A percentile compares a stretch with the other conserved stretches of the same genome.
phyloP scores from a whole-genome alignment of 37 sponge, comb jelly and placozoan species.

The Amphimedon queenslandica region DNA sequence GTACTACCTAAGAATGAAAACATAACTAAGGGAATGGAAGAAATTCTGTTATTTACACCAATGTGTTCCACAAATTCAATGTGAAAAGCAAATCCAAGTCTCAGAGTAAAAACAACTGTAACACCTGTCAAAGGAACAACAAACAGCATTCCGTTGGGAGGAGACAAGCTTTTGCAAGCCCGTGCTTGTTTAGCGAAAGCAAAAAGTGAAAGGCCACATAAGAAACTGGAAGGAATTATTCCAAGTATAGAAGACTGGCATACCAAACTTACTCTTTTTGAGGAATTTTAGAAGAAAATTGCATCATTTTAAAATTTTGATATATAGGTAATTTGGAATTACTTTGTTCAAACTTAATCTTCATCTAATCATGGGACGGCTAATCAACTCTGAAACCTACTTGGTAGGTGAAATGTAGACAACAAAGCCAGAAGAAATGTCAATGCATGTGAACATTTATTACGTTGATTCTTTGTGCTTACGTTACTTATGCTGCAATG shows the following conservation, averaged over 20 bases:
- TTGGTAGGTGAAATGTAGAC: background rate
- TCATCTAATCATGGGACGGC: slow-evolving; percentile 3
- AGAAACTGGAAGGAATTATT: slow-evolving; percentile 15
- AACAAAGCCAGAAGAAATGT: background rate
- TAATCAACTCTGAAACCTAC: slow-evolving; percentile 4
- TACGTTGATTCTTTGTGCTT: too few relatives aligned
- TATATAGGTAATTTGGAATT: slow-evolving; percentile 19
- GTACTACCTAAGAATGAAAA: background rate
- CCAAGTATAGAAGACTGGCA: slow-evolving; percentile 27
- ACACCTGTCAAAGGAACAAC: background rate
- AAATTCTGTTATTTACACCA: background rate
- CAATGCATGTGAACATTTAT: slow-evolving; percentile 13
- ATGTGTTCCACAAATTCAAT: slow-evolving; percentile 7
- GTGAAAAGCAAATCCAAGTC: background rate
- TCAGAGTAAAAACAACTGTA: background rate
- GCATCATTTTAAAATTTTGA: background rate
- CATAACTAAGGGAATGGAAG: background rate
- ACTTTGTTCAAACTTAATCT: slow-evolving; percentile 1
- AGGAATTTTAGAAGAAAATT: slow-evolving; percentile 5
- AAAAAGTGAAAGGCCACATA: slow-evolving; percentile 1
- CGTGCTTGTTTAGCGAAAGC: slow-evolving; percentile 11
- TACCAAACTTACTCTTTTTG: slow-evolving; percentile 19
- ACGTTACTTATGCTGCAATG: background rate
- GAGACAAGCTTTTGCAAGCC: slow-evolving; percentile 18
- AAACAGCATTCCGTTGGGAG: background rate